Conservation (phyloP, 2,113 vertebrate species). For the Pipa parva region DNA sequence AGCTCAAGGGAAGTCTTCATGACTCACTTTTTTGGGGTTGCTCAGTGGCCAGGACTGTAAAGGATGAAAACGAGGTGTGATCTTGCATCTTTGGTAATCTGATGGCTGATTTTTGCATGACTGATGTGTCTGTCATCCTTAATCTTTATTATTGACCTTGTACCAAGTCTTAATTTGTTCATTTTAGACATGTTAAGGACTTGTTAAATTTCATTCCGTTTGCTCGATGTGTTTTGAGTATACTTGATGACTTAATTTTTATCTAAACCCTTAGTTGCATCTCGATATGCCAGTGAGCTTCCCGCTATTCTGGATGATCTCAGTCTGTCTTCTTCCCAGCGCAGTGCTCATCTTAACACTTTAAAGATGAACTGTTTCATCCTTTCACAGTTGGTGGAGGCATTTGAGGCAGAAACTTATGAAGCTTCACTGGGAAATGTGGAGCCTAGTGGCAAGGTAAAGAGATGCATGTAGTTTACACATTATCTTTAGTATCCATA, state of each 20-base stretch:
- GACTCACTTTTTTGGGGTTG: constrained; percentile 18
- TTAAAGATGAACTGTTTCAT: constrained; percentile 94
- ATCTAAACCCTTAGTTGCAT: constrained; percentile 65
- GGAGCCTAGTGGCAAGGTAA: constrained; percentile 64
- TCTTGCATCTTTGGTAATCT: constrained; percentile 79
- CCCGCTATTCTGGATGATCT: constrained; percentile 63
- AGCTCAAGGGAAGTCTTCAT: not conserved
- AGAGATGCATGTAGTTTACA: too few species aligned
- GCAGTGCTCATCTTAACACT: constrained; percentile 74
- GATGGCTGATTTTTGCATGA: too few species aligned
- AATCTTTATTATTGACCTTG: too few species aligned
- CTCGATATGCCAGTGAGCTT: constrained; percentile 72
- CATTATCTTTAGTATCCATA: too few species aligned
- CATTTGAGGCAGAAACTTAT: constrained; percentile 72
- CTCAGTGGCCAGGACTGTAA: constrained; percentile 47
- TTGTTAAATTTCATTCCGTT: too few species aligned
- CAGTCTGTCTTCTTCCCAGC: constrained; percentile 59
- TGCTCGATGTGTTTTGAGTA: too few species aligned
- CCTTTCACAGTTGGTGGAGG: constrained; percentile 76
- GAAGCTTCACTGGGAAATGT: constrained; percentile 64
- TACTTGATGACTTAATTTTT: not conserved
- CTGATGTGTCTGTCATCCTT: too few species aligned
- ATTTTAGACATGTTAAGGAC: too few species aligned
- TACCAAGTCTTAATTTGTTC: too few species aligned
- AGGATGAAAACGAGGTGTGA: constrained; percentile 58